Evolutionary conservation across 2,888 invertebrate genomes (phyloP).

Genomic region (Furcula furcula): DNA sequence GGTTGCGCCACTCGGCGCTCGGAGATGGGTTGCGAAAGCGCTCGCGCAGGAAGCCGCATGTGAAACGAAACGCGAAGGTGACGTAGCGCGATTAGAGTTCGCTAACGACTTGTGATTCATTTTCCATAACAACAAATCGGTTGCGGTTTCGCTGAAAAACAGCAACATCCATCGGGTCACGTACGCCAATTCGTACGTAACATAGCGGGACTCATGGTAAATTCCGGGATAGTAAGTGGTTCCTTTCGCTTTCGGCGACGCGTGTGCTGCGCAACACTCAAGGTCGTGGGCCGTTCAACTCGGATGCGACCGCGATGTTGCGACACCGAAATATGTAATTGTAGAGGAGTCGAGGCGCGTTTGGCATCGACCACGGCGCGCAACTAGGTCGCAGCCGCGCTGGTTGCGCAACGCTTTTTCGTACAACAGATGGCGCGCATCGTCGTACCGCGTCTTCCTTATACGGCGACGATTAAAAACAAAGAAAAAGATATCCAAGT

Average conservation of each 20-base stretch:
- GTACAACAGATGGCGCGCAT: slow-evolving; percentile 72
- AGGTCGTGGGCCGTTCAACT: slow-evolving; percentile 81
- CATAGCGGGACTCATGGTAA: slow-evolving; percentile 35
- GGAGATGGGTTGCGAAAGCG: slow-evolving; percentile 53
- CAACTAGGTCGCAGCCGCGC: slow-evolving; percentile 67
- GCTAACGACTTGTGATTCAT: slow-evolving; percentile 39
- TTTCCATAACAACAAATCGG: slow-evolving; percentile 31
- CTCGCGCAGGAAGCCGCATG: slow-evolving; percentile 59
- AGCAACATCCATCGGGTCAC: slow-evolving; percentile 54
- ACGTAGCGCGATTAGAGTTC: slow-evolving; percentile 45
- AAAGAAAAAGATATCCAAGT: slow-evolving; percentile 25
- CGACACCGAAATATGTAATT: slow-evolving; percentile 80
- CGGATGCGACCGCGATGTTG: slow-evolving; percentile 78
- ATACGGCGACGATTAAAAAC: slow-evolving; percentile 50
- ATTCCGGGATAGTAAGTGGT: slow-evolving; percentile 53
- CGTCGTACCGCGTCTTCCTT: slow-evolving; percentile 60
- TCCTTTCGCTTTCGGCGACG: slow-evolving; percentile 77
- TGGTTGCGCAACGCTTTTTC: slow-evolving; percentile 67
- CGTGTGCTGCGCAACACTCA: slow-evolving; percentile 71
- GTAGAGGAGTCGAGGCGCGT: slow-evolving; percentile 75
- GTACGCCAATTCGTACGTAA: slow-evolving; percentile 46
- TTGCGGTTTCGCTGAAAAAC: slow-evolving; percentile 43
- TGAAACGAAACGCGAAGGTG: slow-evolving; percentile 53
- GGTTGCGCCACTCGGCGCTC: slow-evolving; percentile 48
- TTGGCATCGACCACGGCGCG: slow-evolving; percentile 74